Conservation (phyloP, 2,797 vertebrate genomes). For the Acanthurus leucopareius region DNA sequence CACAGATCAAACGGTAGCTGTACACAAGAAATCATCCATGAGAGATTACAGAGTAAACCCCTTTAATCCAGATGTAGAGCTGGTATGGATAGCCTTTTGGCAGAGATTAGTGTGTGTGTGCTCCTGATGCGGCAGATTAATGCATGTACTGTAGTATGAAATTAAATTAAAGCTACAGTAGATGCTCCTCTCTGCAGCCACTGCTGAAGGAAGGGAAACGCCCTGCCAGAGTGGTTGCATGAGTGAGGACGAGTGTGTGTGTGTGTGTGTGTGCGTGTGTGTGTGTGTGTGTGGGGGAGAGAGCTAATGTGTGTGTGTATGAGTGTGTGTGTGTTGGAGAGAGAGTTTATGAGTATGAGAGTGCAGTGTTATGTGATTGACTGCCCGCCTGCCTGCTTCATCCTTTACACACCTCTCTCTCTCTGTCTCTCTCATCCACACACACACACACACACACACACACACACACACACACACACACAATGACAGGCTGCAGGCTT, state of each 20-base stretch:
- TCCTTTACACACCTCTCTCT: constrained; percentile 11
- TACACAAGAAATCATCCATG: constrained; percentile 53
- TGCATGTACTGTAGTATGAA: constrained; percentile 59
- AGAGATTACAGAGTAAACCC: constrained; percentile 63
- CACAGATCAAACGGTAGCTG: constrained; percentile 50
- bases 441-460: background rate
- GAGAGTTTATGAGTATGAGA: constrained; percentile 55
- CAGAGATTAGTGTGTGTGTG: constrained; percentile 62
- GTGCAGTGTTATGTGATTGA: constrained; percentile 58
- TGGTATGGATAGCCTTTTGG: constrained; percentile 58
- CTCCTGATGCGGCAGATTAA: constrained; percentile 63
- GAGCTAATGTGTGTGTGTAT: background rate
- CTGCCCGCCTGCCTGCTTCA: constrained; percentile 26
- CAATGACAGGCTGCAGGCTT: constrained; percentile 18
- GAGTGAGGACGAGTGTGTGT: constrained; percentile 23
- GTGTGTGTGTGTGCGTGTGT: background rate
- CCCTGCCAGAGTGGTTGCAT: constrained; percentile 37
- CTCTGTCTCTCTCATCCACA: no score
- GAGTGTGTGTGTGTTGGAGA: constrained; percentile 6
- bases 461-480: constrained; percentile 11
- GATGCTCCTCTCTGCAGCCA: constrained; percentile 24
- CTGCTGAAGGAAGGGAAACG: constrained; percentile 51
- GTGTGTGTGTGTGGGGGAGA: constrained; percentile 2
- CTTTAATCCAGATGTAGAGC: constrained; percentile 71
- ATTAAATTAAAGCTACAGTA: constrained; percentile 47